Conservation (phyloP, 30 jellyfish, hydroid and myxozoan species). For the Hydra vulgaris region DNA sequence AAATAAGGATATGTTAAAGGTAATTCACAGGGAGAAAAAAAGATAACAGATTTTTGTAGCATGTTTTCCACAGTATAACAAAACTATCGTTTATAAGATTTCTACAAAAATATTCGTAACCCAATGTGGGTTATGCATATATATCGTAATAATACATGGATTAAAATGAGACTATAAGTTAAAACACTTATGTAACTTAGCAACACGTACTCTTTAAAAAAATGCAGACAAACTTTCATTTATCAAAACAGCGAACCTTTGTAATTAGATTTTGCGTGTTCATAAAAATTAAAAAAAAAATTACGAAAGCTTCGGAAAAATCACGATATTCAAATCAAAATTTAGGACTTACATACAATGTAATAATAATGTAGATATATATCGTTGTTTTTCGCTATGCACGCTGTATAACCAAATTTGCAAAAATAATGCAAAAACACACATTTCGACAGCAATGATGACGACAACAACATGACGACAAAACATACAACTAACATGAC, state of each 20-base stretch:
- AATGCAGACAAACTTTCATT: neutral
- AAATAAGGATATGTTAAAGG: neutral
- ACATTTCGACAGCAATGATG: no score
- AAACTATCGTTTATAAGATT: neutral
- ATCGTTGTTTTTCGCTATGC: no score
- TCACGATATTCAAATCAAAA: no score
- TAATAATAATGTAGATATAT: no score
- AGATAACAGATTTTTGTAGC: neutral
- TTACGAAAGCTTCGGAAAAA: neutral
- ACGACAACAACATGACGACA: no score
- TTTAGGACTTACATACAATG: no score
- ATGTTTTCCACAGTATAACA: neutral
- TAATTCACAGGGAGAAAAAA: neutral
- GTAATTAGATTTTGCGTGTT: neutral
- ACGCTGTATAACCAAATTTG: no score
- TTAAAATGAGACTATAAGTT: neutral
- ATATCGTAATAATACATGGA: neutral
- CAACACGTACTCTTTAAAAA: neutral
- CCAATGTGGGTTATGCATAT: neutral
- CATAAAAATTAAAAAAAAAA: neutral
- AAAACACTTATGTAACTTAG: neutral
- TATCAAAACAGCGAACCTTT: neutral
- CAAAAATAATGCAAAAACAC: no score
- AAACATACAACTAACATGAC: no score
- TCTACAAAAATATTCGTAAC: neutral